phyloP scores from a whole-genome alignment of 2,797 vertebrate species.

The Parotocinclus haroldoi region DNA sequence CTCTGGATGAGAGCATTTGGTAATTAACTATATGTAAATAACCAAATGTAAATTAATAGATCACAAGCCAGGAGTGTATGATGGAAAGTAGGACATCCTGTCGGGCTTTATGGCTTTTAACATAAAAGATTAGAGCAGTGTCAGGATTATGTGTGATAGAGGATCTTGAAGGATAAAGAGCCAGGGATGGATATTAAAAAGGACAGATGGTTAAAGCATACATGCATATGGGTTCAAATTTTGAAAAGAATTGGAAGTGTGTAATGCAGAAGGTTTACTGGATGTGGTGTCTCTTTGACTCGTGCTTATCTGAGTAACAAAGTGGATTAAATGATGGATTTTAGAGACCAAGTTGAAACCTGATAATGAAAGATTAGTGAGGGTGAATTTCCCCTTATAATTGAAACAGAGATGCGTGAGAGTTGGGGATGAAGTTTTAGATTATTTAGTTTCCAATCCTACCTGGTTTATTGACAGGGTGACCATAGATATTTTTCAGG shows the following conservation, averaged over 20 bases:
- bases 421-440: constrained; percentile 22
- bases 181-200: too few relatives aligned
- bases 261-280: not conserved
- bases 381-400: not conserved
- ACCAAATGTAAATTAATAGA: too few relatives aligned
- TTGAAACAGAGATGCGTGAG: constrained; percentile 5
- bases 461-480: too few relatives aligned
- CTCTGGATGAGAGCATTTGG: too few relatives aligned
- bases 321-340: not conserved
- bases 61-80: not conserved
- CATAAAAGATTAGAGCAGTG: constrained; percentile 11
- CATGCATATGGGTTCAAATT: too few relatives aligned
- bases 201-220: not conserved
- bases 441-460: too few relatives aligned
- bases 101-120: not conserved
- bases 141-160: not conserved
- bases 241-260: too few relatives aligned
- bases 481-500: too few relatives aligned
- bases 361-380: not conserved
- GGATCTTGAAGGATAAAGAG: not conserved
- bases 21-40: too few relatives aligned
- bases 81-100: not conserved
- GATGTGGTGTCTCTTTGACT: not conserved
- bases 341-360: not conserved
- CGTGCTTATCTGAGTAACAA: not conserved